phyloP scores from a whole-genome alignment of 2,888 invertebrate species.

The Barypeithes pellucidus region DNA sequence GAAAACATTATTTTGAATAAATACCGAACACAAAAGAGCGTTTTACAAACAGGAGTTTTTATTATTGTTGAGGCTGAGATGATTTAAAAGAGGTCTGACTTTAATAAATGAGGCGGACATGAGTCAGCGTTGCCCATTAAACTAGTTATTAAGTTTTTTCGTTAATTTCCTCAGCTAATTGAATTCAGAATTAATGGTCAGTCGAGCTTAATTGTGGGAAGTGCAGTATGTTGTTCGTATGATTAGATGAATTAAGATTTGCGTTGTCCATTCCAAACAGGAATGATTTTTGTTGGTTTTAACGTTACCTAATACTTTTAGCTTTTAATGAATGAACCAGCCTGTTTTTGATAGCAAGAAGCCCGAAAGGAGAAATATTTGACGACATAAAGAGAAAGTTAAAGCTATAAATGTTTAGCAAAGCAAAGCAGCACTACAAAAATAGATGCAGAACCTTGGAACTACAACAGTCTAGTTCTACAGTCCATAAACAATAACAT shows the following conservation, averaged over 20 bases:
- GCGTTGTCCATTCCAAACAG: no score
- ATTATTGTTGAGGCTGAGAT: constrained; percentile 23
- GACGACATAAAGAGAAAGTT: no score
- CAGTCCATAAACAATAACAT: no score
- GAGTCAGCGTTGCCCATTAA: constrained; percentile 46
- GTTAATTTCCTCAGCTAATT: constrained; percentile 45
- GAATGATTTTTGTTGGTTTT: no score
- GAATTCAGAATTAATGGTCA: constrained; percentile 43
- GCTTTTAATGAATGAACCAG: no score
- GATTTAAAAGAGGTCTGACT: constrained; percentile 23
- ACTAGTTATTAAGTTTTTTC: constrained; percentile 47
- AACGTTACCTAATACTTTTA: no score
- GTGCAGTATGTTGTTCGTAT: constrained; percentile 8
- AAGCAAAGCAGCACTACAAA: no score
- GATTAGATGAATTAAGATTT: background rate
- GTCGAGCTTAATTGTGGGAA: constrained; percentile 30
- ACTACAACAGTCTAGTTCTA: no score
- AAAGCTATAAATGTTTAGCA: no score
- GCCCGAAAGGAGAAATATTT: no score
- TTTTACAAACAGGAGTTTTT: constrained; percentile 37
- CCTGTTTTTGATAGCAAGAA: no score
- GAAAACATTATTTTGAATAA: constrained; percentile 38
- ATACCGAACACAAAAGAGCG: constrained; percentile 27
- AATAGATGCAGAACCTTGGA: no score
- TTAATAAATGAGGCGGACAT: constrained; percentile 46